These are phyloP conservation scores for Drosophila seclusa DNA, from an alignment of 2,888 invertebrate species.

Conservation along the genomic window DNA sequence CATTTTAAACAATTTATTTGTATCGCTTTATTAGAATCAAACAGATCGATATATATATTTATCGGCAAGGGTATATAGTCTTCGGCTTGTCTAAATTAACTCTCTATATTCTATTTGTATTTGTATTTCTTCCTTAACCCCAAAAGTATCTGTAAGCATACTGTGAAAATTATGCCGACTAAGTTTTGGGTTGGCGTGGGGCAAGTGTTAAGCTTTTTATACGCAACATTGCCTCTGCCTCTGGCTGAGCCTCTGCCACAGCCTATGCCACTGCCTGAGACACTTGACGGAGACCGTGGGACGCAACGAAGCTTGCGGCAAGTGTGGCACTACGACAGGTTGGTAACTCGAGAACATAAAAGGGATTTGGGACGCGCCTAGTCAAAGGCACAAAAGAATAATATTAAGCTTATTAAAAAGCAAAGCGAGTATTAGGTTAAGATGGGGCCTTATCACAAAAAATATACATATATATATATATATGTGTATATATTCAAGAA, in stretches of 20 bases:
- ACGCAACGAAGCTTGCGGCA: slow-evolving; percentile 48
- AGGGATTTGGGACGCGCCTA: slow-evolving; percentile 43
- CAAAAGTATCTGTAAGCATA: slow-evolving; percentile 39
- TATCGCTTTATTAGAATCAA: neutral
- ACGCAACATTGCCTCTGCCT: slow-evolving; percentile 40
- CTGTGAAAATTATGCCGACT: slow-evolving; percentile 20
- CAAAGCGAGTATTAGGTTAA: slow-evolving; percentile 53
- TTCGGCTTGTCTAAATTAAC: neutral
- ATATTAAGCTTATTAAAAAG: slow-evolving; percentile 61
- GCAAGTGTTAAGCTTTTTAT: slow-evolving; percentile 67
- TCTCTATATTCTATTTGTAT: neutral
- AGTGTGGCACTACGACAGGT: slow-evolving; percentile 48
- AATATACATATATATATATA: neutral
- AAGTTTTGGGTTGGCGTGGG: slow-evolving; percentile 35
- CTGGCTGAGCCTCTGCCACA: neutral
- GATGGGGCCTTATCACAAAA: slow-evolving; percentile 26
- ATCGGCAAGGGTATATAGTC: neutral
- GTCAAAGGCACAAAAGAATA: slow-evolving; percentile 45
- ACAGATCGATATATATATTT: neutral
- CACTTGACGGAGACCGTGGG: slow-evolving; percentile 39
- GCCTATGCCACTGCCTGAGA: neutral
- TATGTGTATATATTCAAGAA: neutral
- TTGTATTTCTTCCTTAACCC: neutral
- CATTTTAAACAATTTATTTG: neutral
- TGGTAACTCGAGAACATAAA: slow-evolving; percentile 72